Evolutionary conservation across 2,888 invertebrate genomes (phyloP), one percentile per base, ranked within the genome.

Genomic region (Machimus atricapillus): DNA sequence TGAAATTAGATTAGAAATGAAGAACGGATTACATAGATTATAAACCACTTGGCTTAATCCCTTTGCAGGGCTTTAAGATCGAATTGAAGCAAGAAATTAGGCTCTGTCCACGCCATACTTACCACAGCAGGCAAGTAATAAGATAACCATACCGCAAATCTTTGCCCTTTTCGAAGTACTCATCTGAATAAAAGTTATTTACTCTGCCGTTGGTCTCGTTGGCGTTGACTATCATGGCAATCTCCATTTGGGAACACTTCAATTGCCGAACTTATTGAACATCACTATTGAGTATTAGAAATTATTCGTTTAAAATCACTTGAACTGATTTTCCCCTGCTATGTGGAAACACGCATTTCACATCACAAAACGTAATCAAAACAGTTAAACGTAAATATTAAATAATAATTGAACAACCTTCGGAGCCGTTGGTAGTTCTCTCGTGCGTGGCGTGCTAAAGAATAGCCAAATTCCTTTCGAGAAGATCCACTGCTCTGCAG

Each of bases 151-250:
- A 83, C 19, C 82, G 43, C 16, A 83, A 46, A 66, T 83, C 66
- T 23, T 66, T 58, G 27, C 82, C 82, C 66, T 66, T 83, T 19
- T 83, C 82, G 66, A 83, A 83, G 66, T 83, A 83, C 66, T 83
- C 82, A 40, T 83, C 82, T 8, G 82, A 83, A 40, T 83, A 83
- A n/a, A 83, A 66, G 37, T 19, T 37, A 14, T 83, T 83, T 37
- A 83, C 34, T 16, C 14, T 83, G 23, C 66, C 23, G n/a, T 37
- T 37, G 3, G 31, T 16, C 23, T 7, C 37, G 5, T 27, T 31
- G 14, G 79, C 23, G 23, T 66, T 66, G 2, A 19, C 12, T 23
- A 66, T 12, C 23, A 12, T 19, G 23, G 9, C 6, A 0, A 12
- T 12, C 27, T 66, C 27, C 27, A 66, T 66, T 27, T 27, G 9